These are phyloP conservation scores for Standfussiana lucernea DNA, from an alignment of 2,888 invertebrate species.

Conservation along the genomic window DNA sequence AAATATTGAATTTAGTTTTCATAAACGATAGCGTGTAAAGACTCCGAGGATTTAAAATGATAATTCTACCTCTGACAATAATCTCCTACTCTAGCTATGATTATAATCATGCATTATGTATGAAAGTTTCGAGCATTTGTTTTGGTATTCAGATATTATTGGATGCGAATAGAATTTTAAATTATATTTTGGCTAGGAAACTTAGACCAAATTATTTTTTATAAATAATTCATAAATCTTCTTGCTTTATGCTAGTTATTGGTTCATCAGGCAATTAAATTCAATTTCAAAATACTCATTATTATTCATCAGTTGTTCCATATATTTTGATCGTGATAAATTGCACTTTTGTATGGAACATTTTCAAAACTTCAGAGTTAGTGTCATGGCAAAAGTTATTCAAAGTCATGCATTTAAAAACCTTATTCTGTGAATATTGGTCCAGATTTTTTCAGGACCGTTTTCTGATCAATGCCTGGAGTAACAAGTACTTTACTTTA, in stretches of 20 bases:
- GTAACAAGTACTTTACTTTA: not conserved
- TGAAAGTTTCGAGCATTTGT: conserved; percentile 46
- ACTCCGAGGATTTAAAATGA: conserved; percentile 33
- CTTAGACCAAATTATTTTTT: not conserved
- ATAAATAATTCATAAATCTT: not conserved
- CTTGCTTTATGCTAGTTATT: not conserved
- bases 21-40: conserved; percentile 47
- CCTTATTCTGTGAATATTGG: not conserved
- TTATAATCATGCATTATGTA: conserved; percentile 54
- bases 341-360: not conserved
- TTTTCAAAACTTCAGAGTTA: not conserved
- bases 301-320: not conserved
- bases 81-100: conserved; percentile 52
- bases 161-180: not conserved
- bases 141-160: conserved; percentile 23
- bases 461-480: not conserved
- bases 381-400: not conserved
- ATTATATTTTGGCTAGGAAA: not conserved
- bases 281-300: no score
- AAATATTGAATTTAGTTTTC: not conserved
- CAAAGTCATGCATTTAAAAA: no score
- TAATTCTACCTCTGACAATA: conserved; percentile 54
- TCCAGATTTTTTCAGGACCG: not conserved
- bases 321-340: not conserved
- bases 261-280: not conserved